Evolutionary conservation across 2,888 invertebrate genomes (phyloP).

Genomic region (Phragmatobia fuliginosa): DNA sequence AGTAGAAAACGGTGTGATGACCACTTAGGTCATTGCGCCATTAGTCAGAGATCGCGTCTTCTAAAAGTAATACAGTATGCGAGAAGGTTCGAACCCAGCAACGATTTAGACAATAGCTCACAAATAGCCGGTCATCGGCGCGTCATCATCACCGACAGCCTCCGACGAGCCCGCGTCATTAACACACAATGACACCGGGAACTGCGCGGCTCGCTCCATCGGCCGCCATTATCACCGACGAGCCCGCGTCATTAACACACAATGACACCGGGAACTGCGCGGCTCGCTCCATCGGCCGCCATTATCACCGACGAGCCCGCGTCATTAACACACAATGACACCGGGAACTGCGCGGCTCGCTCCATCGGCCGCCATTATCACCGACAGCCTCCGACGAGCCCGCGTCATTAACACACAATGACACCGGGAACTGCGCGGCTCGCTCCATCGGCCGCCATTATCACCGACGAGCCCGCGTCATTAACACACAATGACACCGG

Average conservation of each 20-base stretch:
- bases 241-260: conserved; percentile 10
- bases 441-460: conserved; percentile 8
- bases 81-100: background rate
- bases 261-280: conserved; percentile 1
- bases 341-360: background rate
- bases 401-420: conserved; percentile 10
- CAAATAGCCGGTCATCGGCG: background rate
- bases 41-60: background rate
- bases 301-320: conserved; percentile 5
- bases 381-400: too few relatives aligned
- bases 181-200: conserved; percentile 4
- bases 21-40: too few relatives aligned
- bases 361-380: conserved; percentile 3
- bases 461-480: conserved; percentile 3
- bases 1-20: too few relatives aligned
- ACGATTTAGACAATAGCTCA: background rate
- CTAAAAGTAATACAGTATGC: background rate
- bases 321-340: conserved; percentile 10
- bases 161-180: conserved; percentile 3
- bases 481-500: conserved; percentile 7
- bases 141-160: background rate
- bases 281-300: background rate
- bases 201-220: background rate
- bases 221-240: conserved; percentile 4
- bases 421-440: background rate